Conservation (phyloP, 2,113 vertebrate genomes). For the Piprites chloris region DNA sequence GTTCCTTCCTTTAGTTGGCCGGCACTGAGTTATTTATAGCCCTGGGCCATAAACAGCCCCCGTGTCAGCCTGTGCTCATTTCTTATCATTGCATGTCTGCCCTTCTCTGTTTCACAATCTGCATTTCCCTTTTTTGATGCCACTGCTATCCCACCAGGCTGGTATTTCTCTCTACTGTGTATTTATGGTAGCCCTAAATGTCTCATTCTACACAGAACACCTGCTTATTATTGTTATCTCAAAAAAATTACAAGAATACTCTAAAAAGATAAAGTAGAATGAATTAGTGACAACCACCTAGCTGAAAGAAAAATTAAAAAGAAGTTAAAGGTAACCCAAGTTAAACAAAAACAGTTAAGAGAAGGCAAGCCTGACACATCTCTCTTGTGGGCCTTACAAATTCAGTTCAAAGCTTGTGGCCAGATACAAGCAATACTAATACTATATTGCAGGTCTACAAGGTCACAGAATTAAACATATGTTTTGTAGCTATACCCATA, state of each 20-base stretch:
- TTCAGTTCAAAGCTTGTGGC: background rate
- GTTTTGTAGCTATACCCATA: background rate
- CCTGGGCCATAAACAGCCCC: background rate
- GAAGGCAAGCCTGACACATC: background rate
- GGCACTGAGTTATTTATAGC: background rate
- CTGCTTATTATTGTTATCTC: background rate
- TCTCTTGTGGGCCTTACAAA: background rate
- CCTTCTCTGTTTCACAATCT: background rate
- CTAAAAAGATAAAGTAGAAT: background rate
- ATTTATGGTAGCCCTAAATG: background rate
- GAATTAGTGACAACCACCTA: background rate
- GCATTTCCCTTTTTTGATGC: rapidly evolving
- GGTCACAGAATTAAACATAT: background rate
- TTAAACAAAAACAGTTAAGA: background rate
- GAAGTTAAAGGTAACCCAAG: background rate
- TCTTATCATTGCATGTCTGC: background rate
- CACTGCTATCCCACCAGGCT: background rate
- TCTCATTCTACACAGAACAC: background rate
- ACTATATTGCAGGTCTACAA: background rate
- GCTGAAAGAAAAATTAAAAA: background rate
- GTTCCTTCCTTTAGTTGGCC: background rate
- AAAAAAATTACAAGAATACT: background rate
- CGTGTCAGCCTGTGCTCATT: background rate
- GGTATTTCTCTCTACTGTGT: background rate
- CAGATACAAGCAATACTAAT: background rate